These are phyloP conservation scores for Sciaenops ocellatus DNA, from an alignment of 2,797 vertebrate species.

Conservation along the genomic window DNA sequence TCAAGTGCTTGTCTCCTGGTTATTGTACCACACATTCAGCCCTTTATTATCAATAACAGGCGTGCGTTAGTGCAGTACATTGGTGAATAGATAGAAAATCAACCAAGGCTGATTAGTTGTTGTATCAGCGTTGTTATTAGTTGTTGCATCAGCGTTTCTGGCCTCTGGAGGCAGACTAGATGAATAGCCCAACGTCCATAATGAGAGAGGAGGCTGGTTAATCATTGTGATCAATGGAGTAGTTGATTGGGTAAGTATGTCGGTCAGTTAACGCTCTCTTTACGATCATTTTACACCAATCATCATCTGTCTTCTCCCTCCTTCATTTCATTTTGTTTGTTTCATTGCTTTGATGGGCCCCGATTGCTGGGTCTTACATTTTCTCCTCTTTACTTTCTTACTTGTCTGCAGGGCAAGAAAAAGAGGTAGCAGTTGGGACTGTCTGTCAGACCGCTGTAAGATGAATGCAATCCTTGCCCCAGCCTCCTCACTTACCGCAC, in stretches of 20 bases:
- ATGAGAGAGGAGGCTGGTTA: conserved; percentile 48
- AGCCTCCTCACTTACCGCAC: conserved; percentile 7
- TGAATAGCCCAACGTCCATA: conserved; percentile 26
- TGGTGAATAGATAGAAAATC: conserved; percentile 24
- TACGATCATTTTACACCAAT: conserved; percentile 15
- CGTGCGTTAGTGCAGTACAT: conserved; percentile 15
- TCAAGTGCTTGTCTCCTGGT: conserved; percentile 12
- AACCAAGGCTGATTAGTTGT: conserved; percentile 48
- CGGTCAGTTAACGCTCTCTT: conserved; percentile 21
- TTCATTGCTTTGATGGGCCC: conserved; percentile 34
- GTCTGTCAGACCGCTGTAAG: conserved; percentile 56
- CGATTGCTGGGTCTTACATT: conserved; percentile 25
- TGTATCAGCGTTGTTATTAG: conserved; percentile 23
- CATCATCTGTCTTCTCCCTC: conserved; percentile 11
- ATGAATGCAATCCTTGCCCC: conserved; percentile 67
- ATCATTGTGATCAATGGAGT: conserved; percentile 51
- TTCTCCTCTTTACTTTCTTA: conserved; percentile 26
- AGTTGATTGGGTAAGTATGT: conserved; percentile 35
- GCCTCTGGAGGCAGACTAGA: conserved; percentile 1
- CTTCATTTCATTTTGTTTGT: conserved; percentile 22
- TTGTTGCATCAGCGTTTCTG: conserved; percentile 50
- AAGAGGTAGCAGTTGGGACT: conserved; percentile 27
- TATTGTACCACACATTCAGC: conserved; percentile 18
- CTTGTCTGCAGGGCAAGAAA: conserved; percentile 32
- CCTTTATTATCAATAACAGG: conserved; percentile 17